phyloP scores from a whole-genome alignment of 2,888 invertebrate species.

The Euzetes globulus region DNA sequence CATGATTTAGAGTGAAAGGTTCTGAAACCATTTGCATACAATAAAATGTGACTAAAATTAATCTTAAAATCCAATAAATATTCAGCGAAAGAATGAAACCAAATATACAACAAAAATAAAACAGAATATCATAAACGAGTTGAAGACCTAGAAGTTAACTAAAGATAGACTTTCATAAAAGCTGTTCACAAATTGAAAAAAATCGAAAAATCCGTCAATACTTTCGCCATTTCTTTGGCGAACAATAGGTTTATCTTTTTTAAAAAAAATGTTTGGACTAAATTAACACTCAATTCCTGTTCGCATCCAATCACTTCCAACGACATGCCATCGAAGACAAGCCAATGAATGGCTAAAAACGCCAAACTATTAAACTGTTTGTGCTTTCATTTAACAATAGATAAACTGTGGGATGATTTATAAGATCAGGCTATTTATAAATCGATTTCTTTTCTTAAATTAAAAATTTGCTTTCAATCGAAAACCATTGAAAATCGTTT shows the following conservation, averaged over 20 bases:
- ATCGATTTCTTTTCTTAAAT: neutral
- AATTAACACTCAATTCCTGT: neutral
- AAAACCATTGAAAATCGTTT: neutral
- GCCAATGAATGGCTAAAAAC: neutral
- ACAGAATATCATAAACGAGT: no score
- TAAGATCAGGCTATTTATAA: neutral
- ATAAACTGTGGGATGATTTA: conserved; percentile 1
- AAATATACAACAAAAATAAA: no score
- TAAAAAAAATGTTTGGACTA: neutral
- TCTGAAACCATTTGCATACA: no score
- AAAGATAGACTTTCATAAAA: neutral
- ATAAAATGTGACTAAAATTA: no score
- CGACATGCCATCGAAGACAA: neutral
- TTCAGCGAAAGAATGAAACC: no score
- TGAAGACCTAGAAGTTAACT: neutral
- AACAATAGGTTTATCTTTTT: neutral
- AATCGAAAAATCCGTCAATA: neutral
- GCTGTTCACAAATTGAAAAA: neutral
- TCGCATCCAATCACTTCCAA: neutral
- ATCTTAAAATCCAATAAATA: no score
- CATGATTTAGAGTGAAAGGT: no score
- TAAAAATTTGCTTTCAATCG: no score
- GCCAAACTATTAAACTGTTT: neutral
- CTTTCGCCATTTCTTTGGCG: neutral
- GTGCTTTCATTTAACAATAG: neutral